Evolutionary conservation across 2,888 invertebrate species (phyloP), one percentile per base, ranked within the genome.

Genomic region (Caenorhabditis sp.): DNA sequence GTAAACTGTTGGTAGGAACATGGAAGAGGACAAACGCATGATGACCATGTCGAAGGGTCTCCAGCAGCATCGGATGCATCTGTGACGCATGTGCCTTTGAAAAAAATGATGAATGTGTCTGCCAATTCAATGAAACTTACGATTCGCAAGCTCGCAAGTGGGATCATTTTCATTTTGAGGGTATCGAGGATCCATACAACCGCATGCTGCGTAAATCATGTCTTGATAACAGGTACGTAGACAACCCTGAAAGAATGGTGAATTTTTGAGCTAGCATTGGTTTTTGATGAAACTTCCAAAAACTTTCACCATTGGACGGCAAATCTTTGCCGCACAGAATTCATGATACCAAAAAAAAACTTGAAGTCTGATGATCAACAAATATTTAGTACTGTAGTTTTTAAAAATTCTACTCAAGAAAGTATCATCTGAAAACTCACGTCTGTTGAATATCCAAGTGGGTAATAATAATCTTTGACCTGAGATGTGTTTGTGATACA

Each of bases 151-250:
- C 43, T 65, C 58, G 24, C 83, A 83, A 1, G 72, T 54, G 0
- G 68, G 49, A 6, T 61, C 64, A 1, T 64, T 66, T 19, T 43
- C 57, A 10, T 73, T 72, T 58, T 63, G 61, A 0, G 77, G 79
- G 26, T 83, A 83, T 27, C 83, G 61, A 1, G 83, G 83, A 49
- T 83, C 83, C 80, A 81, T 81, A 54, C 83, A 83, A 5, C 54
- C 71, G 50, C 83, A 83, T 1, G 50, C 60, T 27, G 60, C 10
- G 24, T 64, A 24, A 14, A 82, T 76, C 43, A 61, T 60, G 36
- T 78, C 77, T 69, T 83, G 83, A 36, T 83, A 83, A 59, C 83
- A 83, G 4, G 81, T 78, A 14, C 82, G 71, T 12, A 81, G 64
- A 53, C 83, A 83, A 5, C 80, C 82, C 82, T 82, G 50, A 23